Conservation (phyloP, 1,140 invertebrate genomes). For the Pseudomyrmex pallidus region DNA sequence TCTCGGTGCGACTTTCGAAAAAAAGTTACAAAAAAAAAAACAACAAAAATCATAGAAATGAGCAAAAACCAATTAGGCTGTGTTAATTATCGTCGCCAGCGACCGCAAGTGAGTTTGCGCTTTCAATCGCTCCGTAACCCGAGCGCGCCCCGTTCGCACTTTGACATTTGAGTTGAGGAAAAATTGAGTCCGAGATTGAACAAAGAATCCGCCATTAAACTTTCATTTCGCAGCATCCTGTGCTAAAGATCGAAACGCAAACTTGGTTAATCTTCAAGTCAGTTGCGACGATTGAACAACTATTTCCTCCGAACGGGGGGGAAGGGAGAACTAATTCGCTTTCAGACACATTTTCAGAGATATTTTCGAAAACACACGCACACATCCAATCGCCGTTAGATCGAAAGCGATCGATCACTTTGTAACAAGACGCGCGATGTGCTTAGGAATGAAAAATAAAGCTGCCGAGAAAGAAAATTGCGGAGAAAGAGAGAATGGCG, state of each 20-base stretch:
- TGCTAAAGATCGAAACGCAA: conserved; percentile 15
- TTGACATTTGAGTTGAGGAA: conserved; percentile 45
- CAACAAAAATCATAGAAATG: too few relatives aligned
- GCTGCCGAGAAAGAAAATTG: neutral
- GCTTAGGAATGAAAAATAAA: neutral
- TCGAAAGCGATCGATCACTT: conserved; percentile 3
- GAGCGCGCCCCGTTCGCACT: conserved; percentile 2
- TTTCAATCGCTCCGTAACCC: neutral
- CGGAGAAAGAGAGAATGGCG: neutral
- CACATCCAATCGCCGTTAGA: neutral
- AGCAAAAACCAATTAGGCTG: too few relatives aligned
- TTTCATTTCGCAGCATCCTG: conserved; percentile 26
- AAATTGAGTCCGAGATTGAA: conserved; percentile 17
- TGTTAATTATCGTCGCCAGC: too few relatives aligned
- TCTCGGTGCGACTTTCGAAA: too few relatives aligned
- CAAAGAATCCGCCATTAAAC: conserved; percentile 36
- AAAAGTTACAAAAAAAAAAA: too few relatives aligned
- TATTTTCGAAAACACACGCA: conserved; percentile 38
- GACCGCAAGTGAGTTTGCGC: neutral
- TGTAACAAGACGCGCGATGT: too few relatives aligned
- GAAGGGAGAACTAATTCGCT: conserved; percentile 25
- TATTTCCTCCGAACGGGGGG: conserved; percentile 20
- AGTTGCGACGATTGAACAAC: conserved; percentile 21
- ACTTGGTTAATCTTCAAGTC: conserved; percentile 28
- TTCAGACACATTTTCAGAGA: neutral